Conservation (phyloP, 2,113 vertebrate species). For the Stercorarius parasiticus region DNA sequence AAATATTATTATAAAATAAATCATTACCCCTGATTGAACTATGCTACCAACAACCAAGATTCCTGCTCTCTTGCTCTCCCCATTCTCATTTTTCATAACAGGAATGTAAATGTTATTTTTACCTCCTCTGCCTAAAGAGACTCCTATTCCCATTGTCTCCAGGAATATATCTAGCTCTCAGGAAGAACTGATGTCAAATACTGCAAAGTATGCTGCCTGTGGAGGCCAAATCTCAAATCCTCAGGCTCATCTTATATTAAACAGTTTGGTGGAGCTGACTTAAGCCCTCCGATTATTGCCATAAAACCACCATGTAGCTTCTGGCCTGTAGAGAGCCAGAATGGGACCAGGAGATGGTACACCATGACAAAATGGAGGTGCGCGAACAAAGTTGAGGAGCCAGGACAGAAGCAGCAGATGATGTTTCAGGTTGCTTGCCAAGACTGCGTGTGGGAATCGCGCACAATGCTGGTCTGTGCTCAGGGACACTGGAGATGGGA, state of each 20-base stretch:
- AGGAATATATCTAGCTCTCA: background rate
- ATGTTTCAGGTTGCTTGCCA: slow-evolving; percentile 18
- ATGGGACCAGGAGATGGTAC: background rate
- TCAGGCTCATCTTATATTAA: background rate
- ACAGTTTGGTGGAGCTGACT: background rate
- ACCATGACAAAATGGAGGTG: background rate
- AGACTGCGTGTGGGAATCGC: background rate
- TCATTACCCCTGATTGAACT: background rate
- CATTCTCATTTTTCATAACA: slow-evolving; percentile 14
- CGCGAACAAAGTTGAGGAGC: background rate
- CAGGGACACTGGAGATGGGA: slow-evolving; percentile 27
- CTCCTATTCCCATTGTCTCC: slow-evolving; percentile 17
- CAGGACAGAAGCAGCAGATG: background rate
- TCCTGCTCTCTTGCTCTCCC: background rate
- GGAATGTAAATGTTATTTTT: slow-evolving; percentile 46
- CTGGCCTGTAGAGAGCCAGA: background rate
- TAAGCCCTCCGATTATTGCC: background rate
- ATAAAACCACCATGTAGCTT: background rate
- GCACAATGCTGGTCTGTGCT: slow-evolving; percentile 26
- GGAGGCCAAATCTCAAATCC: slow-evolving; percentile 21
- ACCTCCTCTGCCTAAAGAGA: slow-evolving; percentile 3
- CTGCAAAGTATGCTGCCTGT: background rate
- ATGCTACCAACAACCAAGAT: background rate
- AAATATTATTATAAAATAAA: background rate
- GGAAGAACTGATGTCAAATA: slow-evolving; percentile 21